These are phyloP conservation scores for Motacilla alba DNA, from an alignment of 2,113 vertebrate species.

Conservation along the genomic window DNA sequence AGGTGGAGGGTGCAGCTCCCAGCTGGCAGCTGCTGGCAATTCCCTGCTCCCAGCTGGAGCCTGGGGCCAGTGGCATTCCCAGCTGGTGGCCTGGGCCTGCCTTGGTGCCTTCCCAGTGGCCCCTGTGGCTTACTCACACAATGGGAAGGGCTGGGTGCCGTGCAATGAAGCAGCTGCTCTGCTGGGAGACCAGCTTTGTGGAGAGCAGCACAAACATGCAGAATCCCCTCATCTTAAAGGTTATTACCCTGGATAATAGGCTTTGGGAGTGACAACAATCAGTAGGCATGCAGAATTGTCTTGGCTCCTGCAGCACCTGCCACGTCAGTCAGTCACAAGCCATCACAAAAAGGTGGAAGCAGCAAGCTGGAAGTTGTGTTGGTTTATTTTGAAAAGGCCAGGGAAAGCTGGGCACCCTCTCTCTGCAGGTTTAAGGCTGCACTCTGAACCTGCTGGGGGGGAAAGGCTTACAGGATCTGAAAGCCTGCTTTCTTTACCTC, in stretches of 20 bases:
- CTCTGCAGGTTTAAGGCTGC: neutral
- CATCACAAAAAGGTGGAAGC: neutral
- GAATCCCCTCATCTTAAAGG: conserved; percentile 76
- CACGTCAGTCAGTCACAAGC: conserved; percentile 41
- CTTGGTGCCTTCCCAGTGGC: conserved; percentile 10
- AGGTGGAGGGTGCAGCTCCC: conserved; percentile 54
- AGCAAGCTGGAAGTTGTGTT: neutral
- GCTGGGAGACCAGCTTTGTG: conserved; percentile 76
- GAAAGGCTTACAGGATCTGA: neutral
- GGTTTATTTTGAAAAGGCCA: neutral
- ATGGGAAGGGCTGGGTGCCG: conserved; percentile 51
- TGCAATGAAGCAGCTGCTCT: conserved; percentile 76
- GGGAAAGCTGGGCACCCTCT: neutral
- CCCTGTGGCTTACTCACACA: conserved; percentile 20
- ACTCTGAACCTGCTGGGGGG: neutral
- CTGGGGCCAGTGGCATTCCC: conserved; percentile 58
- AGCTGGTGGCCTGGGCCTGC: conserved; percentile 64
- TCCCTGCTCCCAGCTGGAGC: neutral
- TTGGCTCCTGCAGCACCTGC: conserved; percentile 45
- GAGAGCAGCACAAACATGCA: conserved; percentile 72
- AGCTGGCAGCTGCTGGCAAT: conserved; percentile 58
- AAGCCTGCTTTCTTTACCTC: neutral
- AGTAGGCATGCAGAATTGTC: conserved; percentile 69
- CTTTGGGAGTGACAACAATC: conserved; percentile 65
- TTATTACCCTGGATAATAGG: conserved; percentile 76